Base-by-base conservation (phyloP, 2,888 invertebrate species). In the Balanococcus diminutus region DNA sequence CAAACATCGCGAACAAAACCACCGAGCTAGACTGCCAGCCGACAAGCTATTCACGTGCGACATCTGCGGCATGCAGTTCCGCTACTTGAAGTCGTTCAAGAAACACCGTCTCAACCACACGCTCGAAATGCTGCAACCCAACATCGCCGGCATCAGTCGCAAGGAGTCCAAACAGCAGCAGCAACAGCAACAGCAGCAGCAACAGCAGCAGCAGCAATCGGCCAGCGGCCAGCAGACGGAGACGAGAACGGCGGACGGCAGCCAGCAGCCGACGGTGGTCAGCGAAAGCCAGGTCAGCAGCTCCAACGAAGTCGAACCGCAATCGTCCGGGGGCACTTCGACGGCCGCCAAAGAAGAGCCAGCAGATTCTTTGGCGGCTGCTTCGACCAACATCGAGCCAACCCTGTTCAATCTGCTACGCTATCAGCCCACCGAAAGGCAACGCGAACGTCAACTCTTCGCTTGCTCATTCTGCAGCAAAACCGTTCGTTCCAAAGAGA, bases 31-130 rank as follows among this genome's bases (percentile, higher is more conserved):
- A 22, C 91, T 96, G 75, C 96, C 96, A 1, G 96, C 96, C 32
- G 96, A 96, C 90, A 96, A 96, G 90, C 92, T 96, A 22, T 96
- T 96, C 91, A 96, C 96, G 25, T 96, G 96, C 89, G 96, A 96
- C 89, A 96, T 96, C 2, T 96, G 96, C 90, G 96, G 96, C 87
- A 96, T 96, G 96, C 96, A 96, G 90, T 96, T 96, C 89, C 92
- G 96, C 88, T 96, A 96, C 90, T 92, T 96, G 82, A 96, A 96
- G 89, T 96, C 96, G 0, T 96, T 96, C 90, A 96, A 96, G 90
- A 96, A 96, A 90, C 96, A 96, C 89, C 93, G 96, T 31, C 92
- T 96, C 86, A 96, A 96, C 89, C 96, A 96, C 90, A 95, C 96
- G 0, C 90, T 96, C 51, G 96, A 96, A 89, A 92, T 95, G 87